Base-by-base conservation (phyloP, 2,888 invertebrate genomes). In the Limenitis camilla region DNA sequence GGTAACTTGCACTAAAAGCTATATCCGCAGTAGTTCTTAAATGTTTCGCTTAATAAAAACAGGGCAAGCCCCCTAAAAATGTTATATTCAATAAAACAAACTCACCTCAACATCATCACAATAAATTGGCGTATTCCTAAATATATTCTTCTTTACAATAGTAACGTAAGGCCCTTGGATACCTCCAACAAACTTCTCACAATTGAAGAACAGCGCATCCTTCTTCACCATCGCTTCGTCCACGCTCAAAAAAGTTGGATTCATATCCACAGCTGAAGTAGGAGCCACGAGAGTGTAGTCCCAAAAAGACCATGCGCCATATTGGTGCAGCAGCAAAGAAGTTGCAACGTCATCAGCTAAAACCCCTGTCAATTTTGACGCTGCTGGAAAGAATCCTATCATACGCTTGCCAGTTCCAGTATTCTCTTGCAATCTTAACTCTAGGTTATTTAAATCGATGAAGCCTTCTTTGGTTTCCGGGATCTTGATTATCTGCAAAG, bases 181-280 rank as follows among this genome's bases (percentile, higher is more conserved):
- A 0, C 96, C 97, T 1, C 97, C 97, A 35, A 96, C 90, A 74
- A 97, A 96, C 78, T 96, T 96, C 84, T 96, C 96, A 44, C 94
- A 92, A 48, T 96, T 94, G 74, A 97, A 94, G 78, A 95, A 96
- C 51, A 97, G 85, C 1, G 96, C 96, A 78, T 97, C 97, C 72
- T 96, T 96, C 77, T 92, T 91, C 38, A 92, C 92, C 65, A 91
- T 90, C n/a, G 90, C 89, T 59, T 92, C 92, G 54, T 92, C 91
- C 1, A 92, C 91, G 33, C 93, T 93, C 2, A 84, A 78, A 52
- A 87, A 83, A 8, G 91, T 88, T 0, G 96, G 95, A 72, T 97
- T 96, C 94, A 96, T 95, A 66, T 95, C 93, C 52, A 96, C 90
- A 11, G 90, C 86, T 0, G 93, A 89, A 67, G 93, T 94, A 0